Conservation (phyloP, 2,888 invertebrate genomes). For the Quadriops clusia region DNA sequence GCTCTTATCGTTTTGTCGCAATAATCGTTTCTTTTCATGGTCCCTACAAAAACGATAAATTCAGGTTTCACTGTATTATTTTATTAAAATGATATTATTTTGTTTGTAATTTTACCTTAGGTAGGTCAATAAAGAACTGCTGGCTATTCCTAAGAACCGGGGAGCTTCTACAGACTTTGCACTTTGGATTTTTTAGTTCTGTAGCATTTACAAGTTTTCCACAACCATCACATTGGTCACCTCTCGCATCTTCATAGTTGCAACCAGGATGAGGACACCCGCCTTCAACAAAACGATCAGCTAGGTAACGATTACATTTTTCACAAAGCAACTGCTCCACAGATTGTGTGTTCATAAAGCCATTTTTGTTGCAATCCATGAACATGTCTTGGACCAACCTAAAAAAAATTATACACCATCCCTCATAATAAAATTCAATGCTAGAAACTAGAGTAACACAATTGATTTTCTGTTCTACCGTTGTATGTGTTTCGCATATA, state of each 20-base stretch:
- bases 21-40: no score
- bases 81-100: slow-evolving; percentile 7
- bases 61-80: no score
- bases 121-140: slow-evolving; percentile 90
- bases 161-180: slow-evolving; percentile 70
- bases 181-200: slow-evolving; percentile 73
- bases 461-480: no score
- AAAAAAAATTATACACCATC: slow-evolving; percentile 10
- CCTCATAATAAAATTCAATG: slow-evolving; percentile 3
- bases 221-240: slow-evolving; percentile 98
- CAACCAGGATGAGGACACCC: slow-evolving; percentile 83
- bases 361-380: slow-evolving; percentile 65
- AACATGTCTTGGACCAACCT: slow-evolving; percentile 90
- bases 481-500: no score
- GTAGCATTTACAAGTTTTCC: slow-evolving; percentile 90
- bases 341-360: slow-evolving; percentile 67
- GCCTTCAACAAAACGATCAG: slow-evolving; percentile 91
- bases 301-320: slow-evolving; percentile 70
- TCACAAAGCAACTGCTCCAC: slow-evolving; percentile 88
- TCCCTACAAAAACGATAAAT: no score
- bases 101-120: slow-evolving; percentile 47
- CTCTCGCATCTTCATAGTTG: slow-evolving; percentile 83
- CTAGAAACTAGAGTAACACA: no score
- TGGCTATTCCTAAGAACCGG: slow-evolving; percentile 67
- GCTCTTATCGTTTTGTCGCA: no score